Conservation (phyloP, 2,797 vertebrate species). For the Alosa sapidissima region DNA sequence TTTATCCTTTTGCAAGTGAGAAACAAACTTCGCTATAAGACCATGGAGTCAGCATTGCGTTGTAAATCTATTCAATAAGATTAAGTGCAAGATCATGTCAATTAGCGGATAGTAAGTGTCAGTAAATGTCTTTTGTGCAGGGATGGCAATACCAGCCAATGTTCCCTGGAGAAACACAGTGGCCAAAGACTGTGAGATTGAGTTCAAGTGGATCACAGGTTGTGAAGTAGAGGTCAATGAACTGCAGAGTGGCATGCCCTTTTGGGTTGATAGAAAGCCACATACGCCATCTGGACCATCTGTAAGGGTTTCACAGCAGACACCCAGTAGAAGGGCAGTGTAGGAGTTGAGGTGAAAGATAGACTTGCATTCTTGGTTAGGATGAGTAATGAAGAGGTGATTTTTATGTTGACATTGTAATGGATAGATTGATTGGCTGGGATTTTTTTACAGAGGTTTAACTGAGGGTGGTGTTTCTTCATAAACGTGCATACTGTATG, state of each 20-base stretch:
- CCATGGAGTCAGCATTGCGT: too few species aligned
- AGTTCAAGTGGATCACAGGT: not conserved
- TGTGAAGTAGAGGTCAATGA: not conserved
- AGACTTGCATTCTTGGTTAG: not conserved
- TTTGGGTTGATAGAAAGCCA: not conserved
- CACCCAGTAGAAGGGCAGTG: not conserved
- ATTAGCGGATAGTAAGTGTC: too few species aligned
- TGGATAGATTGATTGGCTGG: not conserved
- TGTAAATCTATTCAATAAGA: too few species aligned
- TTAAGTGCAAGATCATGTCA: too few species aligned
- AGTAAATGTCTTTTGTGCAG: not conserved
- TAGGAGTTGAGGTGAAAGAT: not conserved
- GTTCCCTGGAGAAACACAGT: not conserved
- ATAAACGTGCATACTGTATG: too few species aligned
- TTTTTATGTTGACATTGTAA: not conserved
- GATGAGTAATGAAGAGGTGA: not conserved
- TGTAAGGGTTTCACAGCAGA: not conserved
- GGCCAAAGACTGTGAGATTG: not conserved
- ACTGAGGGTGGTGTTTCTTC: not conserved
- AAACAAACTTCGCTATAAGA: too few species aligned
- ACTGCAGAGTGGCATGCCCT: not conserved
- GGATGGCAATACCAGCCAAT: not conserved
- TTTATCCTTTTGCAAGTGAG: too few species aligned
- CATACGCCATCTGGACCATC: not conserved
- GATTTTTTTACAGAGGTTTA: not conserved